Evolutionary conservation across 1,140 invertebrate genomes (phyloP).

Genomic region (Drosophila orosa): DNA sequence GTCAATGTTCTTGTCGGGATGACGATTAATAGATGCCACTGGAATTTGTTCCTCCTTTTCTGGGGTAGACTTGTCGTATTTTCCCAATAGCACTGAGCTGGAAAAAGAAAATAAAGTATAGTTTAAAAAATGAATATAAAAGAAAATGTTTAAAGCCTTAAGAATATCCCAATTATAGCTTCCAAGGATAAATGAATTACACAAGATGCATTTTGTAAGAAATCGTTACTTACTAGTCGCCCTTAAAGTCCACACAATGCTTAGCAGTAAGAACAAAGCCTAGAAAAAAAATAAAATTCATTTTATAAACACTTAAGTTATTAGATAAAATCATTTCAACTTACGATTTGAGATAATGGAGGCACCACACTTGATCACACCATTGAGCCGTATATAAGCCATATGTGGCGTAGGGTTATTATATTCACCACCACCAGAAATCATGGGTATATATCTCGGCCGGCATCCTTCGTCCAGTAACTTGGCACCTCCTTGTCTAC

Average conservation of each 20-base stretch:
- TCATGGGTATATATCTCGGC: constrained; percentile 3
- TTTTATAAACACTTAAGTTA: background rate
- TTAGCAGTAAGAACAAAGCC: background rate
- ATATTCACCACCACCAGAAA: background rate
- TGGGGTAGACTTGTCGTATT: background rate
- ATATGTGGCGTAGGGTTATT: background rate
- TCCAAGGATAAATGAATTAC: background rate
- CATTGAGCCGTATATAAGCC: background rate
- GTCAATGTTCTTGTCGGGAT: background rate
- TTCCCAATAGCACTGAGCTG: background rate
- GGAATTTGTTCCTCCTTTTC: background rate
- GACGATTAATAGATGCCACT: background rate
- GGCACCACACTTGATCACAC: background rate
- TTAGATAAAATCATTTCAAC: background rate
- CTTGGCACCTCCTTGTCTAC: background rate
- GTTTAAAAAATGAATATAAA: background rate
- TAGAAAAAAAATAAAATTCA: background rate
- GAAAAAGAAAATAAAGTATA: background rate
- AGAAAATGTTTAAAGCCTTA: background rate
- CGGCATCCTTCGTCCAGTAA: constrained; percentile 2
- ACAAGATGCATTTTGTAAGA: too few relatives aligned
- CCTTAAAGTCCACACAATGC: background rate
- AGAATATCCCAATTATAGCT: background rate
- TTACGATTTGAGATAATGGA: constrained; percentile 1
- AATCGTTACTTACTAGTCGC: background rate